Base-by-base conservation (phyloP, 1,140 invertebrate genomes). In the Neodiprion lecontei region DNA sequence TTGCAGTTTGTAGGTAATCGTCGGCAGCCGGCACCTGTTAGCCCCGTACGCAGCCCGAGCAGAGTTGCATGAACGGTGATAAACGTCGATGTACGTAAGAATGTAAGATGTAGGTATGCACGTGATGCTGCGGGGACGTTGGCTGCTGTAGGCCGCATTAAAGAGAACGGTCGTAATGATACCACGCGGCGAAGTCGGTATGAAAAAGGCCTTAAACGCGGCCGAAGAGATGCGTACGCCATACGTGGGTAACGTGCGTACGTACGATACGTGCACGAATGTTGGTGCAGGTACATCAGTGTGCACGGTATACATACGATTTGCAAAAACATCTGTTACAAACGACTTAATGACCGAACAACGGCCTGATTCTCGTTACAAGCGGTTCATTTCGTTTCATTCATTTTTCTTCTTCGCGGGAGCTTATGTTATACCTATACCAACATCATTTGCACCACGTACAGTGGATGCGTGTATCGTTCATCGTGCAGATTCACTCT, bases 331-430 rank as follows among this genome's bases (percentile, higher is more conserved):
- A 61, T 61, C 53, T 61, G 53, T 61, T 61, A 61, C 53, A 61
- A 61, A 61, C 53, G 4, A 61, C 53, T 61, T 61, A 61, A 61
- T 61, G 53, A 61, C 53, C 53, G 53, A 61, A 61, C 53, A 61
- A 61, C 53, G 53, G 53, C 53, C 53, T 61, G 53, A 61, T 61
- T 61, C 53, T 61, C 53, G 53, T 61, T 61, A 61, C 53, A 61
- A 61, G 53, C 53, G 53, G 53, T 61, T 61, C 4, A 61, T 61
- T 61, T 61, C 4, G n/a, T 61, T 61, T 7, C 53, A 61, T 61
- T 17, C 11, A 61, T 61, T 61, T 61, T 40, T 40, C 28, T 40
- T 40, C 28, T 61, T 61, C 28, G 28, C 28, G 28, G 5, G 28
- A 40, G 28, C 28, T 40, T 40, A 40, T 40, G 28, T 40, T 40